Conservation (phyloP, 1,140 invertebrate species). For the Heliothis virescens region DNA sequence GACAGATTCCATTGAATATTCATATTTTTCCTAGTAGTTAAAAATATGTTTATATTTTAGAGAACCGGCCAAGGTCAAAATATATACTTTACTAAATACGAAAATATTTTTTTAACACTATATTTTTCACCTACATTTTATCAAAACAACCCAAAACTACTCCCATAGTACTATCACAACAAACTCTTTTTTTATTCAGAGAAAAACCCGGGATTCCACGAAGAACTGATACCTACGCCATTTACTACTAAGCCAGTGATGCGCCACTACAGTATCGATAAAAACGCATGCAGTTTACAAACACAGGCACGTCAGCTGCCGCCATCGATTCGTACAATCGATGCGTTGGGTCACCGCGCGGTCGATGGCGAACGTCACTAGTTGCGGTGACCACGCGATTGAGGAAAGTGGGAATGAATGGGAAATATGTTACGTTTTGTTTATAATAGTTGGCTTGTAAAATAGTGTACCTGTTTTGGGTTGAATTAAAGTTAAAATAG, state of each 20-base stretch:
- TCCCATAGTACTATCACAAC: neutral
- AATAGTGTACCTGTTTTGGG: neutral
- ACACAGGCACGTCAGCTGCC: constrained; percentile 73
- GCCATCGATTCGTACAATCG: constrained; percentile 75
- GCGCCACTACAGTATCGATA: constrained; percentile 36
- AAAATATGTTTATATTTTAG: no score
- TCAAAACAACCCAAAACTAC: no score
- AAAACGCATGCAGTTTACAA: constrained; percentile 64
- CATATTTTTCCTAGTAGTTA: no score
- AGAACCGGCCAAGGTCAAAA: no score
- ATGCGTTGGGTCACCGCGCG: constrained; percentile 62
- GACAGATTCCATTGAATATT: no score
- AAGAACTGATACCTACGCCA: neutral
- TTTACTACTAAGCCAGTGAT: constrained; percentile 9
- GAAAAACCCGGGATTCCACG: neutral
- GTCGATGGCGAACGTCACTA: constrained; percentile 66
- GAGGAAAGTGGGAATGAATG: neutral
- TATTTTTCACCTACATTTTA: no score
- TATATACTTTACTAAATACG: no score
- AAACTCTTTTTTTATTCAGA: neutral
- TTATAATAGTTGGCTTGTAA: neutral
- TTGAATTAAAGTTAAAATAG: no score
- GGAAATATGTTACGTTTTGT: neutral
- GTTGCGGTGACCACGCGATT: constrained; percentile 21
- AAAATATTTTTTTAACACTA: no score